Evolutionary conservation across 2,797 vertebrate genomes (phyloP).

Genomic region (Myotis pilosus): DNA sequence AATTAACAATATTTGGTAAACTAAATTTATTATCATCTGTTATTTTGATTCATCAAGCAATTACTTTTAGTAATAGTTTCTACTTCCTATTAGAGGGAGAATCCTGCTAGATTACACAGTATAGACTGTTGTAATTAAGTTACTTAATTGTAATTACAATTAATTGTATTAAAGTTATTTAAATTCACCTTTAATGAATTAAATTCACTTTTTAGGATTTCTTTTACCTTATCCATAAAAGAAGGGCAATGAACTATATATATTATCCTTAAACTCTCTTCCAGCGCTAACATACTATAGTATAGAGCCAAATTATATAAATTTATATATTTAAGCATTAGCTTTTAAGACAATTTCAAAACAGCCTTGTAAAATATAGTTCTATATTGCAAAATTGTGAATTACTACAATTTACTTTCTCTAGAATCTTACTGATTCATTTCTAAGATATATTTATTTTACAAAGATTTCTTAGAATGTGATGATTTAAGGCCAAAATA

Average conservation of each 20-base stretch:
- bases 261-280: conserved; percentile 6
- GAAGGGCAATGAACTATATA: not conserved
- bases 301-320: not conserved
- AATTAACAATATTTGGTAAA: conserved; percentile 13
- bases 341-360: conserved; percentile 45
- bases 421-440: not conserved
- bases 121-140: not conserved
- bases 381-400: conserved; percentile 1
- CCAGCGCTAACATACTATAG: not conserved
- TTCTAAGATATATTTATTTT: conserved; percentile 16
- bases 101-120: not conserved
- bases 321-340: conserved; percentile 23
- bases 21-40: not conserved
- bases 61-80: conserved; percentile 42
- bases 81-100: not conserved
- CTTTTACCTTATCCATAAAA: not conserved
- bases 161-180: conserved; percentile 24
- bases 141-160: not conserved
- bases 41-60: not conserved
- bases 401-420: not conserved
- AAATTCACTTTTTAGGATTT: conserved; percentile 39
- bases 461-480: conserved; percentile 20
- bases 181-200: conserved; percentile 11
- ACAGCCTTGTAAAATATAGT: conserved; percentile 20
- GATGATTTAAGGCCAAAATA: not conserved